Percentiles rank a stretch among this genome's conserved stretches.
Evolutionary conservation across 2,797 vertebrate genomes (phyloP).

Genomic region (Tinamus major): DNA sequence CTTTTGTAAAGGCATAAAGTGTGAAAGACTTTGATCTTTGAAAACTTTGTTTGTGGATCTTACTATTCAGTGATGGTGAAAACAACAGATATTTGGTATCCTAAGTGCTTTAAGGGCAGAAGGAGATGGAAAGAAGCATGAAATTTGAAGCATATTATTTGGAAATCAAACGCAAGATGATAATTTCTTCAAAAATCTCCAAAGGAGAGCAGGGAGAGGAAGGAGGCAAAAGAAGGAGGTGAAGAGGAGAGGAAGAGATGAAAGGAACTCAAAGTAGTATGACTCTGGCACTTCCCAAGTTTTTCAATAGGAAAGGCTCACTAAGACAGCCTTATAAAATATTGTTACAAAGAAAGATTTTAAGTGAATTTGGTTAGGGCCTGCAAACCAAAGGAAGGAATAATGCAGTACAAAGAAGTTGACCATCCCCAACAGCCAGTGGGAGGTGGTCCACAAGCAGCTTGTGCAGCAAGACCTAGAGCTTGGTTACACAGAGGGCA

Average conservation of each 20-base stretch:
- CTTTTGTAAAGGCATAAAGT: background rate
- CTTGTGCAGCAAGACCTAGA: background rate
- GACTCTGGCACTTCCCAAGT: background rate
- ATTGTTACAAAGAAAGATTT: conserved; percentile 9
- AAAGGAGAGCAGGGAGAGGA: background rate
- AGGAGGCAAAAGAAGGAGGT: background rate
- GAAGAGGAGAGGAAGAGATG: background rate
- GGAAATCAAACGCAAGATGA: background rate
- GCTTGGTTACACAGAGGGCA: background rate
- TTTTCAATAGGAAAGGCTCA: conserved; percentile 15
- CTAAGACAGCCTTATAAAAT: conserved; percentile 27
- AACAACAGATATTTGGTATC: background rate
- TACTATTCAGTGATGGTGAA: background rate
- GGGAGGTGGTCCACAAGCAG: background rate
- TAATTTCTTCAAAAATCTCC: background rate
- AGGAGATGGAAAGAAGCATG: background rate
- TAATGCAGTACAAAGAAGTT: background rate
- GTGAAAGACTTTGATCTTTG: background rate
- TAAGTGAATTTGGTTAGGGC: background rate
- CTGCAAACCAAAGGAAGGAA: background rate
- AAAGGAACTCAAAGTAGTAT: background rate
- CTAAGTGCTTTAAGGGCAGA: background rate
- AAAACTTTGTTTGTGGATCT: background rate
- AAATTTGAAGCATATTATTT: background rate
- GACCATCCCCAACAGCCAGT: background rate